Percentiles rank a stretch among this genome's conserved stretches.
Evolutionary conservation across 2,797 vertebrate genomes (phyloP).

Genomic region (Halcyon leucocephala): DNA sequence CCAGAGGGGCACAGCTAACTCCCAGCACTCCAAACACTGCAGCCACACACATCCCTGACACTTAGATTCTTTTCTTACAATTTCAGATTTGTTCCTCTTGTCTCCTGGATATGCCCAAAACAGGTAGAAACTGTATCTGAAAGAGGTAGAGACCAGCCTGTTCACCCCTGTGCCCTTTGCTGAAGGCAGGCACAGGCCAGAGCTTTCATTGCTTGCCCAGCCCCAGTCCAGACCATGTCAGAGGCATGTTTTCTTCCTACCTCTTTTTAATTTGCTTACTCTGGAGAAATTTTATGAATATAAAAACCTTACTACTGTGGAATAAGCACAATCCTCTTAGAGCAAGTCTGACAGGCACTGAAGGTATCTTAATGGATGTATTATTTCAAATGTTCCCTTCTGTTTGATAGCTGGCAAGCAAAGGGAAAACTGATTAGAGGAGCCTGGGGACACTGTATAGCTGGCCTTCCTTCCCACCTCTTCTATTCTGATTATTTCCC

Average conservation of each 20-base stretch:
- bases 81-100: neutral
- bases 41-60: neutral
- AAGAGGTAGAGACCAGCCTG: neutral
- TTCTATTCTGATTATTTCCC: neutral
- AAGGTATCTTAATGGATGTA: constrained; percentile 11
- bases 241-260: neutral
- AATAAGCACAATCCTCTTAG: constrained; percentile 54
- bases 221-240: neutral
- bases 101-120: neutral
- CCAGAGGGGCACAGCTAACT: neutral
- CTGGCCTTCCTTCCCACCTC: neutral
- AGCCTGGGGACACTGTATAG: neutral
- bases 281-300: neutral
- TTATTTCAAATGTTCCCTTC: constrained; percentile 41
- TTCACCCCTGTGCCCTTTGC: neutral
- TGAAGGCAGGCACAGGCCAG: constrained; percentile 3
- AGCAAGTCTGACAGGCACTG: constrained; percentile 27
- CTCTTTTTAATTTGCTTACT: neutral
- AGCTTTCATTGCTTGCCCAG: neutral
- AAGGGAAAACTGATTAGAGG: neutral
- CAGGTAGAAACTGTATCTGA: neutral
- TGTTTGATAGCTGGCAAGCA: neutral
- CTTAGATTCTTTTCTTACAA: rapidly evolving
- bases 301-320: neutral
- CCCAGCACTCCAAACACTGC: neutral